Evolutionary conservation across 2,113 vertebrate genomes (phyloP).

Genomic region (Paedocypris sp.): DNA sequence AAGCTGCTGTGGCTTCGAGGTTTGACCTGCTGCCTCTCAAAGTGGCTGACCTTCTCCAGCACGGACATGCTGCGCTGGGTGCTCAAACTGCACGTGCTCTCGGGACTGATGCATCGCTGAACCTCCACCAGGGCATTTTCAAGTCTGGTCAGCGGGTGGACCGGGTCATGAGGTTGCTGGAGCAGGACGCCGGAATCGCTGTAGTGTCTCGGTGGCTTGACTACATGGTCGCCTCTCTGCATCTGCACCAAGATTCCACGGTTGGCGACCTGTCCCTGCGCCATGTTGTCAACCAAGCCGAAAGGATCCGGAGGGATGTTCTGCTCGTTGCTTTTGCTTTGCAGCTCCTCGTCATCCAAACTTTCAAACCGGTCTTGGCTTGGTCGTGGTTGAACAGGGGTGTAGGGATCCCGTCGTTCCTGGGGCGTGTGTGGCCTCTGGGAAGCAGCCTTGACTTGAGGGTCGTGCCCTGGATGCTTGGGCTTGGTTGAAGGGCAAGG

Average conservation of each 20-base stretch:
- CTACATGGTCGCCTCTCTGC: constrained; percentile 37
- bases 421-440: constrained; percentile 9
- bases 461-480: constrained; percentile 49
- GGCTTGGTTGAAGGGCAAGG: constrained; percentile 43
- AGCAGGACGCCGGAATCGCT: constrained; percentile 39
- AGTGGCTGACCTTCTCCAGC: constrained; percentile 79
- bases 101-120: constrained; percentile 45
- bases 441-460: constrained; percentile 37
- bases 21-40: constrained; percentile 71
- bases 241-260: constrained; percentile 28
- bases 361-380: constrained; percentile 37
- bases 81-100: constrained; percentile 30
- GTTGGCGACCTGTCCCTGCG: constrained; percentile 36
- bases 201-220: constrained; percentile 41
- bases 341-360: constrained; percentile 27
- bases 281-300: constrained; percentile 18
- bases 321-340: constrained; percentile 43
- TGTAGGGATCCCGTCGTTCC: constrained; percentile 45
- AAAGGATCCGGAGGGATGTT: constrained; percentile 35
- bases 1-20: constrained; percentile 49
- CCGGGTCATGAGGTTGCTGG: constrained; percentile 27
- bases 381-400: constrained; percentile 34
- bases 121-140: constrained; percentile 60
- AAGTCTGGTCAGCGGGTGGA: constrained; percentile 52
- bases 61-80: constrained; percentile 64